Base-by-base conservation (phyloP, 2,113 vertebrate species). In the Centropus bengalensis region DNA sequence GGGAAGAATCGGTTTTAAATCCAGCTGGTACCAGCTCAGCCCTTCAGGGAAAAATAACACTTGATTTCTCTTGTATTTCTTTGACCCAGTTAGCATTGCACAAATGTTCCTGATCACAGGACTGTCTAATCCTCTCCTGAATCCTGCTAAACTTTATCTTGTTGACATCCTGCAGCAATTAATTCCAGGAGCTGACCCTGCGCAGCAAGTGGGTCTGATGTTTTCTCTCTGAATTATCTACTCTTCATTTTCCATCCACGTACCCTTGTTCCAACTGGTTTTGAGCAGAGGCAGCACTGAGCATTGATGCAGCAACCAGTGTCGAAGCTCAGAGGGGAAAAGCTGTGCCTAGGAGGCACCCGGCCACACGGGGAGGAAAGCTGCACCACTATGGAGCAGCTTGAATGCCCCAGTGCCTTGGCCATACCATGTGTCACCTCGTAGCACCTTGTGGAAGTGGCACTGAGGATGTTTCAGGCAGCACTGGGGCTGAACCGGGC, bases 11-110 rank as follows among this genome's bases (percentile, higher is more conserved):
- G 70, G 38, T 33, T 86, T 78, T 63, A 92, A 91, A 94, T 94
- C 92, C 91, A 67, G 92, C 86, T 88, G 75, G 76, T 86, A 73
- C 76, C 71, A 55, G 88, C 94, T 78, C 94, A 93, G 88, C 82
- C 92, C 92, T 92, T 78, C 73, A 70, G 94, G 82, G 88, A 94
- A 90, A 60, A 33, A 15, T 56, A 63, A 5, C 4, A 0, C 47
- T 93, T 88, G n/a, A 90, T 95, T 93, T 90, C 82, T 86, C 86
- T 56, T 63, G 56, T 81, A 63, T 92, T 94, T 96, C 94, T 95
- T 94, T 96, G 96, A 94, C 96, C 92, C 88, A 96, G 73, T 95
- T 96, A 96, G 80, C 73, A 60, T 74, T 67, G 86, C 90, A 90
- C 69, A 74, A 96, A 83, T 4, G 71, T 86, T 91, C 76, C 82